Base-by-base conservation (phyloP, 2,797 vertebrate species). In the Ceryle rudis region DNA sequence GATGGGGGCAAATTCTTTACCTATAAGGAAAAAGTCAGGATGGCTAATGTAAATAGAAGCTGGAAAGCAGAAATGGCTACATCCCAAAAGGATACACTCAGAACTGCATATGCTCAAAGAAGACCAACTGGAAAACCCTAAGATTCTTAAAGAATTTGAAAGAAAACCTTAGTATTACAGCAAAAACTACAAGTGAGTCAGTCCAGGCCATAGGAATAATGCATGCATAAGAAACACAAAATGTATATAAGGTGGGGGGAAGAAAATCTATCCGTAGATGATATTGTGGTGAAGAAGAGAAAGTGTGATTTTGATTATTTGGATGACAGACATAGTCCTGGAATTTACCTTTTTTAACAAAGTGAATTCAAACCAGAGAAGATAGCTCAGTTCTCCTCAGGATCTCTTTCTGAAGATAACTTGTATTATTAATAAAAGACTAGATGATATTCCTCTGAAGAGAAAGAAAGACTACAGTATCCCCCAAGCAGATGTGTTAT, bases 361-460 rank as follows among this genome's bases (percentile, higher is more conserved):
- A 73, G n/a, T 35, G 5, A 86, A 62, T 73, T 83, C n/a, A 66
- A 94, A 94, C 26, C 46, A 65, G 73, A 79, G 22, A 69, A 75
- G 33, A 39, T 74, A 90, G 31, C 65, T 89, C 78, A 35, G 20
- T 54, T 84, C 49, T 81, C 31, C 31, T 44, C 61, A 64, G n/a
- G 7, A 29, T 80, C 14, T 64, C 31, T 52, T 83, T 73, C 72
- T 84, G 55, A 70, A 90, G n/a, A 58, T n/a, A 81, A 67, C 33
- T 72, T 78, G 14, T 75, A 58, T 86, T 89, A 79, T 84, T 89
- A 92, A 84, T 90, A 90, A 90, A 93, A 86, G 17, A 44, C n/a
- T 79, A 87, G 41, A 70, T 82, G 62, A 42, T 20, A 69, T 65
- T 89, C 41, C 71, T 84, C 58, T 75, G 18, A 81, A 67, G 25